Conservation (phyloP, 1,140 invertebrate genomes). For the Meteorus sp. region DNA sequence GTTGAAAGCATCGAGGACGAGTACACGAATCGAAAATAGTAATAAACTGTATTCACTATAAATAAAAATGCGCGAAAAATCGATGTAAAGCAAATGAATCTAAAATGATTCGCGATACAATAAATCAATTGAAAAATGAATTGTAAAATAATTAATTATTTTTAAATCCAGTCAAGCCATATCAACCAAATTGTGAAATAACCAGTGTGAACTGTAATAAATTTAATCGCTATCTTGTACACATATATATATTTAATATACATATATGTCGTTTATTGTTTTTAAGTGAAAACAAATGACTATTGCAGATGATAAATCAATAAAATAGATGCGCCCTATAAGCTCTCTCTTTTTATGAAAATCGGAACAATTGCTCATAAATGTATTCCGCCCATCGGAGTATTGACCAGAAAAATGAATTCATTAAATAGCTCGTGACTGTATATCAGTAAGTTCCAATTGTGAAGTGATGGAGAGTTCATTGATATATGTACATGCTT, state of each 20-base stretch:
- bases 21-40: neutral
- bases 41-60: neutral
- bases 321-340: no score
- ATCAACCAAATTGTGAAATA: neutral
- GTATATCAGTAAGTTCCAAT: conserved; percentile 12
- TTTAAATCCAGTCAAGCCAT: neutral
- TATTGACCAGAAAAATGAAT: conserved; percentile 25
- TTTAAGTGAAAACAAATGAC: no score
- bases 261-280: conserved; percentile 14
- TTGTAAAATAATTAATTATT: neutral
- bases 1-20: neutral
- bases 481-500: no score
- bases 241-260: neutral
- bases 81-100: conserved; percentile 1
- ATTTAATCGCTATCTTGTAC: neutral
- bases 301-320: conserved; percentile 15
- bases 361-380: conserved; percentile 32
- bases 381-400: conserved; percentile 36
- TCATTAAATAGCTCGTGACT: conserved; percentile 32
- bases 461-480: neutral
- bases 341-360: no score
- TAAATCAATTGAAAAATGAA: neutral
- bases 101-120: neutral
- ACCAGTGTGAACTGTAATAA: neutral
- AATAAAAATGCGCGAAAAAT: neutral